These are phyloP conservation scores for Acomys russatus DNA, from an alignment of 2,797 vertebrate genomes.

Conservation along the genomic window DNA sequence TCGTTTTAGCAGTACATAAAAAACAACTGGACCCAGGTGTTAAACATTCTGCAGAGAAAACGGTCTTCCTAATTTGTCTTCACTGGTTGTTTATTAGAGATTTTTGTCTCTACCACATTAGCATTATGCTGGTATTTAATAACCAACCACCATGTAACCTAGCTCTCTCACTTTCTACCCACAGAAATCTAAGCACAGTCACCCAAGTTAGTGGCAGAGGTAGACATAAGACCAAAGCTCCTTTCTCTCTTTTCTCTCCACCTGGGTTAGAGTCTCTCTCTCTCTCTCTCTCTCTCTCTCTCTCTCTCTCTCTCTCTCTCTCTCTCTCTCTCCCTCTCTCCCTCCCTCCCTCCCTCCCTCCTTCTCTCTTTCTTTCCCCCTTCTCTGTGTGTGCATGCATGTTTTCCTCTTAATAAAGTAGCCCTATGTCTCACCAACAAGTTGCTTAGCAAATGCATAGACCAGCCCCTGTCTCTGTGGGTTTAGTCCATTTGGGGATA, in stretches of 20 bases:
- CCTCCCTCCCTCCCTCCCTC: not conserved
- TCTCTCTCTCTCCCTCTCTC: not conserved
- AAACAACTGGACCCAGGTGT: not conserved
- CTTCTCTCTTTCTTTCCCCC: too few species aligned
- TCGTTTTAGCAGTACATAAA: conserved; percentile 32
- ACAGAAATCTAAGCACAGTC: not conserved
- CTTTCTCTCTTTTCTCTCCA: not conserved
- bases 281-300: not conserved
- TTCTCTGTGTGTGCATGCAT: not conserved
- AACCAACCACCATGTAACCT: not conserved
- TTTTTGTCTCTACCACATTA: conserved; percentile 3
- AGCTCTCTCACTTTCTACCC: conserved; percentile 44
- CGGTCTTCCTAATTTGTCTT: conserved; percentile 44
- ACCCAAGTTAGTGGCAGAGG: not conserved
- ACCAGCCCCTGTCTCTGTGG: not conserved
- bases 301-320: not conserved
- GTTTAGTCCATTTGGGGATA: not conserved
- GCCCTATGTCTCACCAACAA: not conserved
- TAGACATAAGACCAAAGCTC: not conserved
- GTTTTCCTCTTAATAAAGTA: not conserved
- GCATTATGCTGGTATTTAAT: conserved; percentile 19
- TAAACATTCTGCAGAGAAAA: conserved; percentile 53
- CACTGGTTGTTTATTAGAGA: conserved; percentile 31
- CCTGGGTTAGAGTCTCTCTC: not conserved
- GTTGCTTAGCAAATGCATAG: not conserved